Evolutionary conservation across 2,113 vertebrate genomes (phyloP).

Genomic region (Uria aalge): DNA sequence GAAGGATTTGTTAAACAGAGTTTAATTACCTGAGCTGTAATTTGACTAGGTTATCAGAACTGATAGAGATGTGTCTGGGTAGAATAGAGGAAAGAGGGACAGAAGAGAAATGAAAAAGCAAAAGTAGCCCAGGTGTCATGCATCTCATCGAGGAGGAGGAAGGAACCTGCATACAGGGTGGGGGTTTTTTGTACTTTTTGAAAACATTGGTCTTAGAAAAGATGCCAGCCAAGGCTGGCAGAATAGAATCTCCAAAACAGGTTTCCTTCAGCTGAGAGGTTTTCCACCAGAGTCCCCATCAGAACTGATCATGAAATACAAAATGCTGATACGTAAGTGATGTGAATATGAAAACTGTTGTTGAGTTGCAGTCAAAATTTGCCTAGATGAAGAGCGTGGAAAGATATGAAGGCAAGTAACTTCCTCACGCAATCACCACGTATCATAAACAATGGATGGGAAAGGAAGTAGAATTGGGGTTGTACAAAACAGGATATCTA

Average conservation of each 20-base stretch:
- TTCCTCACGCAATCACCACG: neutral
- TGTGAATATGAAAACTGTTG: neutral
- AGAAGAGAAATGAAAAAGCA: neutral
- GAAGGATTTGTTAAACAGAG: neutral
- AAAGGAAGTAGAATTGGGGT: neutral
- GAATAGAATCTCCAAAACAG: neutral
- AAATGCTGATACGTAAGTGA: neutral
- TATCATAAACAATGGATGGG: neutral
- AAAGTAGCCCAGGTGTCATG: neutral
- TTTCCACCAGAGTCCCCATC: neutral
- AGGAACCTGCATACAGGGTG: neutral
- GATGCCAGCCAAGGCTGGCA: neutral
- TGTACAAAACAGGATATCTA: neutral
- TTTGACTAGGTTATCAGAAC: neutral
- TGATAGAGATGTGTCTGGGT: neutral
- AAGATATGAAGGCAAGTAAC: neutral
- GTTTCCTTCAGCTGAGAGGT: neutral
- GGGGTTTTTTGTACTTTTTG: neutral
- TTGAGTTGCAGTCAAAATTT: neutral
- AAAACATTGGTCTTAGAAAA: neutral
- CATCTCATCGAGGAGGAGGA: accelerated
- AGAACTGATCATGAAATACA: neutral
- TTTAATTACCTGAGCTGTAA: neutral
- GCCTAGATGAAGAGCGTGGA: neutral
- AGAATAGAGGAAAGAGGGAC: neutral